These are phyloP conservation scores for Xyrauchen texanus DNA, from an alignment of 2,113 vertebrate genomes.

Conservation along the genomic window DNA sequence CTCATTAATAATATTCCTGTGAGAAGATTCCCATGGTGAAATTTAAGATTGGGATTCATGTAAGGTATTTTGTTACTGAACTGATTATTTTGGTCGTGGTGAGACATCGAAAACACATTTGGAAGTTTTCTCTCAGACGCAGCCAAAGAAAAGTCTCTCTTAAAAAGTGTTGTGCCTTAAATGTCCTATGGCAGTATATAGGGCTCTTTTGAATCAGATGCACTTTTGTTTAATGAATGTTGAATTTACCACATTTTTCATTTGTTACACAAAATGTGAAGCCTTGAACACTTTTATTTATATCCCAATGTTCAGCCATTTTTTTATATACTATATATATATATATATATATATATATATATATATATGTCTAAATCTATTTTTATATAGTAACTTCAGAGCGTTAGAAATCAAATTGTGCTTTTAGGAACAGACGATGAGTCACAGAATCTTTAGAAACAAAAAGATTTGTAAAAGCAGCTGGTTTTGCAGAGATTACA, in stretches of 20 bases:
- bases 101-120: conserved; percentile 9
- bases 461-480: conserved; percentile 73
- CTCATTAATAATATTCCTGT: conserved; percentile 31
- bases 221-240: conserved; percentile 92
- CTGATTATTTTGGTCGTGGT: neutral
- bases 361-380: conserved; percentile 68
- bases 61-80: neutral
- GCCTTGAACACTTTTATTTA: conserved; percentile 84
- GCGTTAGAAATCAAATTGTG: conserved; percentile 76
- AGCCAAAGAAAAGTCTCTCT: neutral
- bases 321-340: conserved; percentile 78
- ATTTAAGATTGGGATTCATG: conserved; percentile 5
- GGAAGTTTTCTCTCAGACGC: neutral
- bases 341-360: conserved; percentile 86
- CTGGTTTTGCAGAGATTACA: conserved; percentile 91
- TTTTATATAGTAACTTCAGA: conserved; percentile 85
- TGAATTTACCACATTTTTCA: conserved; percentile 58
- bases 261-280: conserved; percentile 73
- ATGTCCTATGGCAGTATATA: conserved; percentile 6
- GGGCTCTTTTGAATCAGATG: conserved; percentile 79
- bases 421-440: conserved; percentile 59
- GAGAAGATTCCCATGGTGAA: conserved; percentile 42
- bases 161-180: conserved; percentile 29
- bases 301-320: conserved; percentile 77
- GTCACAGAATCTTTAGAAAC: conserved; percentile 45